A percentile compares a stretch with the other conserved stretches of the same genome.
Conservation (phyloP, 2,888 invertebrate species). For the Caenorhabditis becei region DNA sequence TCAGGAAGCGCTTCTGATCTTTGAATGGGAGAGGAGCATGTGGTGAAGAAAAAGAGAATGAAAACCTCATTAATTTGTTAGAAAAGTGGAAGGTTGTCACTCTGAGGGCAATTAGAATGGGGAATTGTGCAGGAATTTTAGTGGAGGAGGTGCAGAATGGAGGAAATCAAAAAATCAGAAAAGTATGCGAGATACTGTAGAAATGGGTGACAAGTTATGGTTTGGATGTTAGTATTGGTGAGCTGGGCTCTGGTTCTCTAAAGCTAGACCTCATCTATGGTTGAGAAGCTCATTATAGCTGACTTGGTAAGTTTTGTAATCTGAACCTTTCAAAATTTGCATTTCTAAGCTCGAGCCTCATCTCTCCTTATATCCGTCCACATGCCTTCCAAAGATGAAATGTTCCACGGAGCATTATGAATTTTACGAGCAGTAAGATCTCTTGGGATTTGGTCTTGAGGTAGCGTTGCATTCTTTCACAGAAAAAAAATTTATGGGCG, state of each 20-base stretch:
- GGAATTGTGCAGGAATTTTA: background rate
- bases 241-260: too few species aligned
- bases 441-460: background rate
- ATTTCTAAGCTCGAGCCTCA: background rate
- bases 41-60: conserved; percentile 1
- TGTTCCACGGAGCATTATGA: conserved; percentile 15
- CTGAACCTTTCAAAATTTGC: background rate
- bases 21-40: background rate
- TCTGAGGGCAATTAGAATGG: conserved; percentile 13
- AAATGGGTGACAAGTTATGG: too few species aligned
- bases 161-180: background rate
- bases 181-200: background rate
- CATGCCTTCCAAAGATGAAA: background rate
- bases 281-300: too few species aligned
- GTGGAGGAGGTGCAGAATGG: background rate
- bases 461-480: background rate
- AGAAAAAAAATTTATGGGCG: background rate
- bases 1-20: background rate
- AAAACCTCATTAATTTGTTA: conserved; percentile 13
- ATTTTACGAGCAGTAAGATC: conserved; percentile 17
- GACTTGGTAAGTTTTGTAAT: background rate
- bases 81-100: background rate
- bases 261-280: too few species aligned
- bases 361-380: background rate
- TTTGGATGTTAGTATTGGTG: too few species aligned